Evolutionary conservation across 2,113 vertebrate genomes (phyloP), one percentile per base, ranked within the genome.

Genomic region (Deroptyus accipitrinus): DNA sequence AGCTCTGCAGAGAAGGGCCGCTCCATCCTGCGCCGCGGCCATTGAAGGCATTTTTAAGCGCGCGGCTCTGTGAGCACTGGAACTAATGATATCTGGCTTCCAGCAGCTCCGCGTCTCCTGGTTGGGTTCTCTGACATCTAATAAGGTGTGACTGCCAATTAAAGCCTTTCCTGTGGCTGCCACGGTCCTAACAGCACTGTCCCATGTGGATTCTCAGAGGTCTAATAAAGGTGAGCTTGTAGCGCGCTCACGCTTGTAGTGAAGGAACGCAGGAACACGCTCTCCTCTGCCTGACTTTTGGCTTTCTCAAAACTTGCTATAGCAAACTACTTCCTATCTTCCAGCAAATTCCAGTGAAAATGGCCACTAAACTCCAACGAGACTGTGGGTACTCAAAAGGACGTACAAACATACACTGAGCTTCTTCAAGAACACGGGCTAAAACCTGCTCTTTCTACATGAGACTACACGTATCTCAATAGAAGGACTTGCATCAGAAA

Each of bases 141-240:
- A 95, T 83, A 94, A 96, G 91, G 94, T 84, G 94, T 94, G 91
- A 86, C 91, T 95, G 94, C 93, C 96, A 96, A 97, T 97, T 97
- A 96, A 95, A 95, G 94, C 30, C 66, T 73, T 69, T 95, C 96
- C 94, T 82, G 94, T 96, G 93, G 96, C 89, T 97, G 96, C 51
- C 91, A 88, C 39, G 9, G 61, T 17, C 81, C 87, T 90, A 91
- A 70, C 84, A 74, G 94, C 0, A 6, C 77, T 85, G 78, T 96
- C 94, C 91, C 93, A 95, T 73, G 87, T 49, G 74, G 84, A 80
- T 48, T 91, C 94, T 87, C 94, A 89, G 94, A 91, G 94, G 94
- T 89, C 91, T 87, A 41, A 92, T 87, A 89, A 92, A 96, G 84
- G 86, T 85, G 66, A 96, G 41, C 81, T 75, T 52, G 51, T n/a